Evolutionary conservation across 2,888 invertebrate genomes (phyloP).

Genomic region (Micoletzkya japonica): DNA sequence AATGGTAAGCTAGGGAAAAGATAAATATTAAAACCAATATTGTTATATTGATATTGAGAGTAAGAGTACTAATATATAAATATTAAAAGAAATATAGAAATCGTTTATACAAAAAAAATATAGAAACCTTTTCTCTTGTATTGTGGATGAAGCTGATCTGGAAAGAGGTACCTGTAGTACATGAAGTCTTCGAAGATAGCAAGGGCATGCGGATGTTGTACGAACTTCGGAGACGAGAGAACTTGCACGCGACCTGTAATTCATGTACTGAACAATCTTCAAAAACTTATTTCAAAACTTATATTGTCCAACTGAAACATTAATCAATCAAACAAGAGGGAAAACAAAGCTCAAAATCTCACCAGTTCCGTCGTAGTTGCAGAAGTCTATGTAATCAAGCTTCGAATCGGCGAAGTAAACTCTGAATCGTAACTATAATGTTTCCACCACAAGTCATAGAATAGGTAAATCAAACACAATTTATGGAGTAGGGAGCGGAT

Average conservation of each 20-base stretch:
- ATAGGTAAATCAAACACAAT: neutral
- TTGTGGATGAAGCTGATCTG: no score
- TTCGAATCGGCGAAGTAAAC: constrained; percentile 97
- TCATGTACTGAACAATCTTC: neutral
- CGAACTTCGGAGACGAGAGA: constrained; percentile 71
- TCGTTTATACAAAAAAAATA: no score
- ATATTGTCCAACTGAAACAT: neutral
- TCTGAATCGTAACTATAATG: neutral
- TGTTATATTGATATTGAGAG: no score
- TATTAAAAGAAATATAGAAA: no score
- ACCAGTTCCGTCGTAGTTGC: constrained; percentile 87
- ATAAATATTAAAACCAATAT: no score
- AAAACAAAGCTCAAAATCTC: constrained; percentile 33
- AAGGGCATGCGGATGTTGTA: constrained; percentile 90
- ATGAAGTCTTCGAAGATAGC: constrained; percentile 92
- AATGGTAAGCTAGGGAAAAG: no score
- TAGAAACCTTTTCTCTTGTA: no score
- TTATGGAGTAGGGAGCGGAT: neutral
- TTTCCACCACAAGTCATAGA: neutral
- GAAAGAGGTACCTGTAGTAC: constrained; percentile 84
- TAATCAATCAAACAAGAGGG: no score
- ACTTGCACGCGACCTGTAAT: constrained; percentile 51
- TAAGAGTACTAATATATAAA: no score
- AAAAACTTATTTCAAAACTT: neutral
- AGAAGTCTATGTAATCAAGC: constrained; percentile 94